Evolutionary conservation across 2,797 vertebrate species (phyloP), one percentile per base, ranked within the genome.

Genomic region (Scarus forsteni): DNA sequence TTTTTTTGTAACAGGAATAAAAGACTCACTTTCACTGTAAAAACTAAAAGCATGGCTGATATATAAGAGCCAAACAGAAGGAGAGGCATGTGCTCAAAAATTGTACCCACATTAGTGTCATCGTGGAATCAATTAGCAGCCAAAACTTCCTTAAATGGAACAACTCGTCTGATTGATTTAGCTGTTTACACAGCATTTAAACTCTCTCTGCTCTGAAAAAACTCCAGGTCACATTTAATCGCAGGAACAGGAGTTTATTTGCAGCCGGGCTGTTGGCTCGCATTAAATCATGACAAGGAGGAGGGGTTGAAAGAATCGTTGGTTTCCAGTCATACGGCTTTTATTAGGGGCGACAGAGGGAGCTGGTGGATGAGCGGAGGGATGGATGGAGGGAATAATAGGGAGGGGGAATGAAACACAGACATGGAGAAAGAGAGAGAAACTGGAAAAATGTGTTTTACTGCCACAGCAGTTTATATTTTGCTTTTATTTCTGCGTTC

Each of bases 311-410:
- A 56, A 66, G 67, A 42, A 58, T 66, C 34, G 10, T 70, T 60
- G 45, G 14, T 77, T 71, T 83, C 66, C 58, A 72, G 66, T 83
- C 86, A 87, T 81, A 70, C 60, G 50, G 81, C 68, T 87, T 83
- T 75, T 82, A 89, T 89, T 89, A 86, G 53, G 52, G 71, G 52
- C 13, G 40, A 60, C 64, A 3, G 65, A 56, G 59, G 43, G 77
- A 59, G 50, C n/a, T 16, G 46, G 60, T n/a, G 76, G 61, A 65
- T 16, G 77, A 60, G 60, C 1, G 36, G 48, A 49, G 4, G 18
- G 69, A 60, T 12, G 60, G 72, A 79, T 51, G 36, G 54, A 75
- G 64, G 35, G 78, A 80, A 79, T 66, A 39, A 77, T 66, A 69
- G 54, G 59, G 56, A 42, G 61, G 66, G 64, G 50, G 70, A 80